Conservation (phyloP, 2,113 vertebrate species). For the Lontra canadensis region DNA sequence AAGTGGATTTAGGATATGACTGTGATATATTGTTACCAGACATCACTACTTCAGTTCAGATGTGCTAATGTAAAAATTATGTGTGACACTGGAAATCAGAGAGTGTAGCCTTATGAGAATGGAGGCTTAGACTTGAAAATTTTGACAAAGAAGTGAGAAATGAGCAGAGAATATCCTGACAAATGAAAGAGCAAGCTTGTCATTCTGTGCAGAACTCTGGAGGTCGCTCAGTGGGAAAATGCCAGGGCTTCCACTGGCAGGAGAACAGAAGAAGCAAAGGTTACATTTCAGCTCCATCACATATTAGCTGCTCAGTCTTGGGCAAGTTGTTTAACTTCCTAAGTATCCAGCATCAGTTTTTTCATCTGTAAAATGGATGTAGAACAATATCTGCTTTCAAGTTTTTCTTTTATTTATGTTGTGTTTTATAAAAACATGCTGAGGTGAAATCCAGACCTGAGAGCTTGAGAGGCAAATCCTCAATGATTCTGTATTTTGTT, state of each 20-base stretch:
- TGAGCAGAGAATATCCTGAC: not conserved
- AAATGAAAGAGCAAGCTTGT: not conserved
- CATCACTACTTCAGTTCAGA: not conserved
- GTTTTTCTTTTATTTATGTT: not conserved
- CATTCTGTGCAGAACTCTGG: not conserved
- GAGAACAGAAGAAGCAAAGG: not conserved
- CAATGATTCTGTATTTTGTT: not conserved
- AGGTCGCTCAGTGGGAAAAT: not conserved
- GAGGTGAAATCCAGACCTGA: not conserved
- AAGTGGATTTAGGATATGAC: conserved; percentile 2
- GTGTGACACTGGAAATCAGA: not conserved
- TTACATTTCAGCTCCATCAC: not conserved
- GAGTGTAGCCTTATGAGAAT: not conserved
- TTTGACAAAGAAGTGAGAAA: not conserved
- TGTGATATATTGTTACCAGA: not conserved
- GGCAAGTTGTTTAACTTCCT: not conserved
- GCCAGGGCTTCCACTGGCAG: not conserved
- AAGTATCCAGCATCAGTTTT: not conserved
- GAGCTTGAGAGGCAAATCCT: not conserved
- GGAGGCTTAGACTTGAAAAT: fast-evolving
- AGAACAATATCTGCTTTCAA: not conserved
- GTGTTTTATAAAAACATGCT: not conserved
- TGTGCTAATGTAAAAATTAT: not conserved
- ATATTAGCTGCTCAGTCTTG: not conserved
- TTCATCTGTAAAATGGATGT: not conserved